Evolutionary conservation across 2,113 vertebrate genomes (phyloP), one percentile per base, ranked within the genome.

Genomic region (Neolamprologus brichardi): DNA sequence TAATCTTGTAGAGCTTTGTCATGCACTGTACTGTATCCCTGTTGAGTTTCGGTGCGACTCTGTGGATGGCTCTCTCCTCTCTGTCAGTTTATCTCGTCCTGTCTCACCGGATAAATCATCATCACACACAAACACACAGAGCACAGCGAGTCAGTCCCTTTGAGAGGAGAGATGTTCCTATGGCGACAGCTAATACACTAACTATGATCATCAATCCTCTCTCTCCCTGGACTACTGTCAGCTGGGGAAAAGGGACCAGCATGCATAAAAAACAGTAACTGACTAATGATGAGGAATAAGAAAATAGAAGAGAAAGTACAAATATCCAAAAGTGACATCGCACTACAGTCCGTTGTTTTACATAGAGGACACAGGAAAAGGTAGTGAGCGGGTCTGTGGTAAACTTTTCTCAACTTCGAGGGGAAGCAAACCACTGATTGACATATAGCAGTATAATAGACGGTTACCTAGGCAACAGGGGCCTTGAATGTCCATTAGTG

Each of bases 131-230:
- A 77, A 85, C 30, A 37, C 4, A 39, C n/a, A 64, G 32, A 79
- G 81, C 49, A 82, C 70, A 70, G 75, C 5, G 7, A 87, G 81
- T 85, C 41, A 82, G 51, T 23, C 49, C 79, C 54, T 34, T 12
- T 64, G 56, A 81, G 39, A 81, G 91, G 12, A 88, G 64, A 88
- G 81, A 82, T 75, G 94, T 93, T 95, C 83, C 92, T 85, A 95
- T 95, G 94, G 93, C 83, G 87, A 95, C 82, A 1, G 82, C 80
- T 72, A 91, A 90, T 89, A 88, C 80, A 88, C 85, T 82, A 85
- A 83, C 87, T 89, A 83, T 85, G 79, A 89, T 92, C 83, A 87
- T 81, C 94, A 94, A 93, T 93, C 39, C 39, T 12, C 64, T 91
- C 34, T 85, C 79, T 84, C 75, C 23, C 28, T 72, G 44, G 49